Base-by-base conservation (phyloP, 2,888 invertebrate genomes). In the Drosophila putrida region DNA sequence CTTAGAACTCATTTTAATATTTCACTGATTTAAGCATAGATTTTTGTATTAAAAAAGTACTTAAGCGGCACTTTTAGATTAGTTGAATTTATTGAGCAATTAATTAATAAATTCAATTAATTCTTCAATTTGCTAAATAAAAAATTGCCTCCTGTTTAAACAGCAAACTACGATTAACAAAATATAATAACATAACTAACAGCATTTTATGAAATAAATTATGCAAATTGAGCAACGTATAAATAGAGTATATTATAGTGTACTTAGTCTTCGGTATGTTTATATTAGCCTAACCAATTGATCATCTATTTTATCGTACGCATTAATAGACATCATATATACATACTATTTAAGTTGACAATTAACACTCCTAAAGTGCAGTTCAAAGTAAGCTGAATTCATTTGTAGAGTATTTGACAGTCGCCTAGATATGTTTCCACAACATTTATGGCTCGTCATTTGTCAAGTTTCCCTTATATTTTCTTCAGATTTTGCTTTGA, bases 391-490 rank as follows among this genome's bases (percentile, higher is more conserved):
- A 15, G 0, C 8, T 31, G 20, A 20, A 10, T n/a, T 6, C 9
- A 6, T 1, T 20, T 39, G 20, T 25, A 75, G 75, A 0, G 75
- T 20, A 66, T 71, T 31, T 8, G 0, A 9, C 2, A 33, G 41
- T 69, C 70, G 65, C 10, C 31, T 6, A 38, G 11, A 8, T 28
- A 0, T 15, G 8, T 0, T 0, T 27, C 11, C 11, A 15, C 31
- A 10, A 9, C 9, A 36, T n/a, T 8, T 28, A 20, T 44, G 27
- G 31, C 38, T 20, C 63, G 65, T 54, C 51, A 69, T 50, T 71
- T 79, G 70, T 71, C 70, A 73, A 63, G 43, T 59, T 46, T 44
- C 15, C 44, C 36, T 39, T 28, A 9, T 27, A 50, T 49, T 55
- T 51, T 47, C 46, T 33, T 60, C 20, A 28, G 46, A 50, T 49